Percentiles rank a stretch among this genome's conserved stretches.
Evolutionary conservation across 37 sponge, comb jelly and placozoan species (phyloP).

Genomic region (Agelas oroides): DNA sequence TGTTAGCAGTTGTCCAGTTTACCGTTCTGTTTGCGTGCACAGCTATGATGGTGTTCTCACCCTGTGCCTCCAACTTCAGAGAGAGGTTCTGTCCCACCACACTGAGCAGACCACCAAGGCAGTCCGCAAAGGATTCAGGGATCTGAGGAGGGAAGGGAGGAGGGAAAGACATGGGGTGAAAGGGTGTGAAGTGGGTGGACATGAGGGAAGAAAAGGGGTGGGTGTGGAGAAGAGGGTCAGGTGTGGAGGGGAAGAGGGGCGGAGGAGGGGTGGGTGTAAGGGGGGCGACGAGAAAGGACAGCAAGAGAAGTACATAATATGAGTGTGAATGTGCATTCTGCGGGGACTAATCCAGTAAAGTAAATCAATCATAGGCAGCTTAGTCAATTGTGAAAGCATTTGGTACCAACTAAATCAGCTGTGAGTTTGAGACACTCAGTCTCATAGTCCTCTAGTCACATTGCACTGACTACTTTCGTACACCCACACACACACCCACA

Average conservation of each 20-base stretch:
- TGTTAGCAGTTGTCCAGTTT: slow-evolving; percentile 45
- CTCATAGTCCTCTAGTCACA: too few relatives aligned
- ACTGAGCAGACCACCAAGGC: slow-evolving; percentile 93
- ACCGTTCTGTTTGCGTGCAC: slow-evolving; percentile 71
- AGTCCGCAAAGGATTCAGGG: slow-evolving; percentile 96
- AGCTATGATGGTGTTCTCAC: slow-evolving; percentile 52
- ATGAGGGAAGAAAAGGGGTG: too few relatives aligned
- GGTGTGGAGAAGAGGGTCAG: too few relatives aligned
- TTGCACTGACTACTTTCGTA: too few relatives aligned
- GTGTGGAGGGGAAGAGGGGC: too few relatives aligned
- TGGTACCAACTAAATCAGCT: too few relatives aligned
- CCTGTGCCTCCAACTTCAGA: slow-evolving; percentile 58
- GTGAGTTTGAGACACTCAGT: too few relatives aligned
- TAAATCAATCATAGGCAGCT: too few relatives aligned
- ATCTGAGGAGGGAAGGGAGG: slow-evolving; percentile 28
- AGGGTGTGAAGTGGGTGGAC: neutral
- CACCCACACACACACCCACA: too few relatives aligned
- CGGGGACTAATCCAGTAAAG: too few relatives aligned
- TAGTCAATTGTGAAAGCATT: too few relatives aligned
- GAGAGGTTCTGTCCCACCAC: slow-evolving; percentile 92
- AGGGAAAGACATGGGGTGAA: neutral
- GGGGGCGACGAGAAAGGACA: neutral
- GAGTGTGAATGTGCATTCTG: too few relatives aligned
- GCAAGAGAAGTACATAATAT: neutral
- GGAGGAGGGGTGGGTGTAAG: neutral